These are phyloP conservation scores for Eueremaeus valkanovi DNA, from an alignment of 2,888 invertebrate species.

Conservation along the genomic window DNA sequence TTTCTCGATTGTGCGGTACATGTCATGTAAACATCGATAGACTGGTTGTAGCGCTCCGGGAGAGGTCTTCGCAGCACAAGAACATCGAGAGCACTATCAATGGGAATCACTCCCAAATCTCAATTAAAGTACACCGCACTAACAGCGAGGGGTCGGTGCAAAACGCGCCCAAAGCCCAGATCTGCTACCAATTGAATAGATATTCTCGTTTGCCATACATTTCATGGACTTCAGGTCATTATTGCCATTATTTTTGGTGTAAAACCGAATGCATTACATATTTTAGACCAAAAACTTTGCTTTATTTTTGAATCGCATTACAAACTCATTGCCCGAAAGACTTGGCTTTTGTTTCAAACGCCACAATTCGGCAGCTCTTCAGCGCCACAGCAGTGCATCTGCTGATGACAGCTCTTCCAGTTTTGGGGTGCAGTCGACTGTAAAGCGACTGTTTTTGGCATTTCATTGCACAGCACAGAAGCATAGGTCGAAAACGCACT, in stretches of 20 bases:
- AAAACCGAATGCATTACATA: not conserved
- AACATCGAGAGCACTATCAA: constrained; percentile 20
- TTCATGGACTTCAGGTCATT: constrained; percentile 20
- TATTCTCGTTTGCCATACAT: not conserved
- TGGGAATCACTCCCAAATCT: constrained; percentile 34
- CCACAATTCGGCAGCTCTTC: constrained; percentile 23
- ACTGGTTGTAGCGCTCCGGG: constrained; percentile 32
- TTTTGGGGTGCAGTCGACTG: constrained; percentile 32
- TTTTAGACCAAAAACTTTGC: not conserved
- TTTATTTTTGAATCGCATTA: not conserved
- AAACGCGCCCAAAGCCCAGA: constrained; percentile 30
- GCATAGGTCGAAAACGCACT: constrained; percentile 4
- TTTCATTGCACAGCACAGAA: constrained; percentile 25
- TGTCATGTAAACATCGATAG: constrained; percentile 34
- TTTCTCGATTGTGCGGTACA: constrained; percentile 37
- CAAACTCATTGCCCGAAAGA: constrained; percentile 10
- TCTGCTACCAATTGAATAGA: constrained; percentile 21
- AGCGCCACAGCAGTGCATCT: constrained; percentile 21
- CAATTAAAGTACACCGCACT: constrained; percentile 32
- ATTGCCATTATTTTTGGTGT: not conserved
- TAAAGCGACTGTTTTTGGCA: constrained; percentile 30
- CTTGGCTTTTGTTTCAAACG: constrained; percentile 20
- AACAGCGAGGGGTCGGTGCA: constrained; percentile 26
- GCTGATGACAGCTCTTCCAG: constrained; percentile 33
- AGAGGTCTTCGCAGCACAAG: constrained; percentile 19